phyloP scores from a whole-genome alignment of 2,888 invertebrate species.

The Ectemnius lituratus region DNA sequence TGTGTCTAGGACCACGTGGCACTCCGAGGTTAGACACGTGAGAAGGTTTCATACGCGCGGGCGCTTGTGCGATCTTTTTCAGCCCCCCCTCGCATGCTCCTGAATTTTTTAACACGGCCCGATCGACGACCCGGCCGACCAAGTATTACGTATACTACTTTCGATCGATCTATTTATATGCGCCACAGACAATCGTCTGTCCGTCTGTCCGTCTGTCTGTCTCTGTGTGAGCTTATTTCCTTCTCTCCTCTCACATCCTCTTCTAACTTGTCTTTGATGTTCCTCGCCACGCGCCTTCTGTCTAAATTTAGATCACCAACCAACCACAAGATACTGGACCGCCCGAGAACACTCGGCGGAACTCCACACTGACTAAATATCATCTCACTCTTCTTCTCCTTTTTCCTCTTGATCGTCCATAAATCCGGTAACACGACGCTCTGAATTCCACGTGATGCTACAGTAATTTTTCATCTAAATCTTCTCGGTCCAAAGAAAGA shows the following conservation, averaged over 20 bases:
- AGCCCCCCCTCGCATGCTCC: constrained; percentile 18
- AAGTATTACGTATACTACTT: constrained; percentile 49
- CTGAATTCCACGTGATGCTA: too few species aligned
- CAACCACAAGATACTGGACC: not conserved
- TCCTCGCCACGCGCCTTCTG: constrained; percentile 8
- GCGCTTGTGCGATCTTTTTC: constrained; percentile 4
- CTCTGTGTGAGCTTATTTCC: constrained; percentile 38
- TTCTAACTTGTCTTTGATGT: constrained; percentile 26
- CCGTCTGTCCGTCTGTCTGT: constrained; percentile 56
- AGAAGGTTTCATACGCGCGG: too few species aligned
- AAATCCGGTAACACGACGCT: too few species aligned
- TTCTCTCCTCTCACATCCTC: constrained; percentile 44
- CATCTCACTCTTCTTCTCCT: too few species aligned
- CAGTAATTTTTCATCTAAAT: too few species aligned
- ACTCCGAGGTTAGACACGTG: not conserved
- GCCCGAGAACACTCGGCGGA: not conserved
- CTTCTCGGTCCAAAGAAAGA: too few species aligned
- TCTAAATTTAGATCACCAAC: constrained; percentile 10
- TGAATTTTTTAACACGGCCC: constrained; percentile 47
- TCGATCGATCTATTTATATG: constrained; percentile 60
- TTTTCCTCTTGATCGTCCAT: too few species aligned
- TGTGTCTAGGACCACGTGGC: constrained; percentile 26
- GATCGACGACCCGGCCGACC: constrained; percentile 50
- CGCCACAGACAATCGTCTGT: constrained; percentile 51
- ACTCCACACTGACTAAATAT: too few species aligned